Conservation (phyloP, 2,797 vertebrate species). For the Synaphobranchus kaupii region DNA sequence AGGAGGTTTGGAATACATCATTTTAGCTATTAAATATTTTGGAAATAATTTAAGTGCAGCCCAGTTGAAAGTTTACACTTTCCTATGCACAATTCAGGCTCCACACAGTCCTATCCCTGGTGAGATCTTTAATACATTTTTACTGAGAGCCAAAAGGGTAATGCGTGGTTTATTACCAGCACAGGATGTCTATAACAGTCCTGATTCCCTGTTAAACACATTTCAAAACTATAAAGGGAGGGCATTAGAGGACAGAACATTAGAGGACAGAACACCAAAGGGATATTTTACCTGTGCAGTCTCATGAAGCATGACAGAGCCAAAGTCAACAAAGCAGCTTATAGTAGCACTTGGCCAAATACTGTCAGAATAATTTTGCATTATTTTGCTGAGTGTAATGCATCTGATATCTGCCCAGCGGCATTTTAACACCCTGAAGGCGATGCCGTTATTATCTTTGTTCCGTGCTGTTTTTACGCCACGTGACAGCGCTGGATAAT, state of each 20-base stretch:
- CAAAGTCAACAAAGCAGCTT: background rate
- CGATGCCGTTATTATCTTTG: background rate
- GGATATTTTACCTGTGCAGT: constrained; percentile 3
- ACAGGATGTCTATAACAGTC: background rate
- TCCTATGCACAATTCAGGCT: background rate
- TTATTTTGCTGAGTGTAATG: background rate
- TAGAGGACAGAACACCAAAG: background rate
- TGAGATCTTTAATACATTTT: constrained; percentile 17
- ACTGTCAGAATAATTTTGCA: background rate
- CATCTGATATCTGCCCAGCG: background rate
- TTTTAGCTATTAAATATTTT: background rate
- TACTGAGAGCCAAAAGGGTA: background rate
- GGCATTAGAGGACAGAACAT: background rate
- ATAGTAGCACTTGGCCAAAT: background rate
- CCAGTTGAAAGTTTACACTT: background rate
- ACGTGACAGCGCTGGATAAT: background rate
- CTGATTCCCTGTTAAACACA: background rate
- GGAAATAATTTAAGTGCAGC: background rate
- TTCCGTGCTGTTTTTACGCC: background rate
- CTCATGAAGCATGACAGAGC: background rate
- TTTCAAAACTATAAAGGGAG: constrained; percentile 23
- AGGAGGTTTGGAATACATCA: background rate
- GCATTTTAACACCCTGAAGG: background rate
- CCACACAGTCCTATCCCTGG: background rate
- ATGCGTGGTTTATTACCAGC: background rate